Evolutionary conservation across 2,888 invertebrate species (phyloP).

Genomic region (Xylocampa areola): DNA sequence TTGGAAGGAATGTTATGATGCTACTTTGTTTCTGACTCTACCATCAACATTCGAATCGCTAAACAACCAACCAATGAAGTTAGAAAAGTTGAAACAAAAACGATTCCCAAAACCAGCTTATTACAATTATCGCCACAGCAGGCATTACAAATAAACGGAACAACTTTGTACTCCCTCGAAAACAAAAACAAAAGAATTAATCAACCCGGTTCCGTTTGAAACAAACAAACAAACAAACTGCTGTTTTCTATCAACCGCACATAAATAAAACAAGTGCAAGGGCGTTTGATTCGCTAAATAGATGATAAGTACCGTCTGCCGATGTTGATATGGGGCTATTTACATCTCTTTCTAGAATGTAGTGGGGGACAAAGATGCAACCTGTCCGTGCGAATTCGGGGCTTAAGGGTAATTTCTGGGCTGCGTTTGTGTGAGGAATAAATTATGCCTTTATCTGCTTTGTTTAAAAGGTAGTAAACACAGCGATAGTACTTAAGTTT

Average conservation of each 20-base stretch:
- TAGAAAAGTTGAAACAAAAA: no score
- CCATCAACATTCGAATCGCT: no score
- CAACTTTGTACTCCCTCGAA: conserved; percentile 9
- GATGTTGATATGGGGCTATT: conserved; percentile 46
- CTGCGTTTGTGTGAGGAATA: conserved; percentile 16
- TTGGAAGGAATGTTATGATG: no score
- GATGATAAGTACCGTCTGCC: conserved; percentile 72
- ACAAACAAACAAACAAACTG: conserved; percentile 38
- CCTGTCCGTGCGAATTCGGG: conserved; percentile 49
- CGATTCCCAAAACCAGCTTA: no score
- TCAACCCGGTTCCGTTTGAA: conserved; percentile 34
- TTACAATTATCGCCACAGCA: no score
- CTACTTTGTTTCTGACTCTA: no score
- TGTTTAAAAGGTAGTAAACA: conserved; percentile 2
- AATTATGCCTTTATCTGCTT: conserved; percentile 6
- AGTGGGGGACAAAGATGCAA: conserved; percentile 64
- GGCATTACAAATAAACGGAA: conserved; percentile 8
- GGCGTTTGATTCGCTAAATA: conserved; percentile 74
- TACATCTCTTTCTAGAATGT: conserved; percentile 60
- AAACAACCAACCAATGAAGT: no score
- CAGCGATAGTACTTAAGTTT: background rate
- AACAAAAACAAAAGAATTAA: conserved; percentile 47
- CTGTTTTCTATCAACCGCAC: conserved; percentile 35
- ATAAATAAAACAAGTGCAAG: conserved; percentile 71
- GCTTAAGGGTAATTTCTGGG: conserved; percentile 32